phyloP scores from a whole-genome alignment of 2,113 vertebrate species.

The Rhinopithecus roxellana region DNA sequence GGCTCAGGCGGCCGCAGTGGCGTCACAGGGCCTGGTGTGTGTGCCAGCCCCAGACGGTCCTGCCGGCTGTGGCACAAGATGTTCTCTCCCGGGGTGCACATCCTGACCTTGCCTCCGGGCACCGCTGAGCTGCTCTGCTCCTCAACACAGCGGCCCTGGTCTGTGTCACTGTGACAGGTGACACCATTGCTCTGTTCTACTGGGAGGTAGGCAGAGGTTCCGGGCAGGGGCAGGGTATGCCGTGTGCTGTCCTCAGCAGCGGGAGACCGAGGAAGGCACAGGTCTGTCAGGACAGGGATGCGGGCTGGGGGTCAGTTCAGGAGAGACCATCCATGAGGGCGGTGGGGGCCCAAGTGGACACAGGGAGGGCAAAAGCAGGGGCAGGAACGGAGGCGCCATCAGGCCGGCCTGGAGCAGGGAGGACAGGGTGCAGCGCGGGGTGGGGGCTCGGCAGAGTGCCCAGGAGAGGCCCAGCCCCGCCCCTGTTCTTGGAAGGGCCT shows the following conservation, averaged over 20 bases:
- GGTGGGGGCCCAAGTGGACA: not conserved
- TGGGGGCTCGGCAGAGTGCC: not conserved
- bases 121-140: accelerated
- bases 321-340: too few relatives aligned
- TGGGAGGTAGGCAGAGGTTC: not conserved
- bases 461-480: not conserved
- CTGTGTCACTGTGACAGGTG: slow-evolving; percentile 48
- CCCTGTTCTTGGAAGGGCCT: not conserved
- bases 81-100: accelerated
- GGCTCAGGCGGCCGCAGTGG: accelerated
- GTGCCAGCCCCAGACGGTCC: accelerated
- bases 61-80: accelerated
- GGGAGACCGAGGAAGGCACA: not conserved
- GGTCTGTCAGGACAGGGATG: not conserved
- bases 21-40: not conserved
- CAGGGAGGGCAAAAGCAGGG: too few relatives aligned
- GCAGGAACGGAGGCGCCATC: not conserved
- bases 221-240: not conserved
- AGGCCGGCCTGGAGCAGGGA: not conserved
- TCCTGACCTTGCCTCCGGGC: not conserved
- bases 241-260: not conserved
- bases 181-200: not conserved
- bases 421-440: not conserved
- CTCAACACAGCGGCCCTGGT: not conserved
- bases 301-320: too few relatives aligned